These are phyloP conservation scores for Heliopora coerulea DNA, from an alignment of 92 coral and sea anemone genomes.

Conservation along the genomic window DNA sequence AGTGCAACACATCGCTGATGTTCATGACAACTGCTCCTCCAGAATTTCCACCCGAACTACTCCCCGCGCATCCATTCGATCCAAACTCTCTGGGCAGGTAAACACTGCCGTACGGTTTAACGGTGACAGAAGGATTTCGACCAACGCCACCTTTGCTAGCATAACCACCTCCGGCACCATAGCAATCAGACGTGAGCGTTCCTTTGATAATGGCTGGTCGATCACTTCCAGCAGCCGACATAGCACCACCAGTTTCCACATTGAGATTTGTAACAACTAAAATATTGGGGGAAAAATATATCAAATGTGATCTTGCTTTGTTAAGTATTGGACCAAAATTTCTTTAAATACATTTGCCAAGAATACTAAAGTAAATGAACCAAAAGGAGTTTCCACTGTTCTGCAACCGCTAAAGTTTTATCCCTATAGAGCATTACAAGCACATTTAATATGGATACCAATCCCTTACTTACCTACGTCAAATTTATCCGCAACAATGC, in stretches of 20 bases:
- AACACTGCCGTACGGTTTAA: conserved; percentile 72
- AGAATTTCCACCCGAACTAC: conserved; percentile 66
- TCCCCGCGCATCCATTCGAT: conserved; percentile 72
- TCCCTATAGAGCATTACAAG: too few relatives aligned
- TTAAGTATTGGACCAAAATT: too few relatives aligned
- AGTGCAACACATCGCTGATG: conserved; percentile 73
- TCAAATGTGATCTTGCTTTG: too few relatives aligned
- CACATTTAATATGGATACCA: too few relatives aligned
- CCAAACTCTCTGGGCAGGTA: conserved; percentile 79
- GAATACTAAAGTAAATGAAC: too few relatives aligned
- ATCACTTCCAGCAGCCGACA: conserved; percentile 78
- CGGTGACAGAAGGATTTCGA: background rate
- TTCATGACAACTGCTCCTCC: conserved; percentile 70
- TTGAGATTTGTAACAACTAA: conserved; percentile 61
- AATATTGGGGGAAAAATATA: too few relatives aligned
- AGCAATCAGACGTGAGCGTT: conserved; percentile 56
- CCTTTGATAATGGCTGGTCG: conserved; percentile 67
- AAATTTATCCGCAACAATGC: conserved; percentile 69
- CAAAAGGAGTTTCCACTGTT: too few relatives aligned
- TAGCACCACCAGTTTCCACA: conserved; percentile 84
- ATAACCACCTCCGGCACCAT: conserved; percentile 85
- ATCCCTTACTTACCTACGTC: conserved; percentile 46
- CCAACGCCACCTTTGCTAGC: conserved; percentile 90
- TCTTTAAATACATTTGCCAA: too few relatives aligned
- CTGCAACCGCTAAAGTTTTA: too few relatives aligned